Base-by-base conservation (phyloP, 2,888 invertebrate species). In the Euclidia mi region DNA sequence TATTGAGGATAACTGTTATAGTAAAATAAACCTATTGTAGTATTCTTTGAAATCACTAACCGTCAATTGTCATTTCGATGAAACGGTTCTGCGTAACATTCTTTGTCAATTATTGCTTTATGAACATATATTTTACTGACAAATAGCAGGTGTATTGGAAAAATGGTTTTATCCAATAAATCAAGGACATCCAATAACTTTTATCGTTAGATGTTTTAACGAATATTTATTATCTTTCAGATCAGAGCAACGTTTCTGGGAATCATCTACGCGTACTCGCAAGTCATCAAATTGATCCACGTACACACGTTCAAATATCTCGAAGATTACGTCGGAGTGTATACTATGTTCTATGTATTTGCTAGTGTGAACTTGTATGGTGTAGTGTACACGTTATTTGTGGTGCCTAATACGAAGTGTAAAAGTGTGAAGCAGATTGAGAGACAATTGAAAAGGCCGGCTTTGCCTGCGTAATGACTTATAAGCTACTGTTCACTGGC, bases 291-390 rank as follows among this genome's bases (percentile, higher is more conserved):
- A 52, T 73, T 94, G 0, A 32, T 67, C 0, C 93, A 92, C 63
- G 71, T 89, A 59, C 85, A 89, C 61, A 82, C 88, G 25, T 87
- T 88, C 78, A 67, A 81, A 56, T 88, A 88, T 59, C 65, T 92
- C 3, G 91, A 92, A 66, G 80, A 87, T 10, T 81, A 85, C 65
- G 67, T 91, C 32, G 92, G 93, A 0, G 61, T 89, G 0, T 89
- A 91, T 57, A 85, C 87, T 0, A 58, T 88, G 6, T 81, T 91
- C 41, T 92, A 91, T 58, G 77, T 92, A 62, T 94, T 89, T 48
- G 85, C 91, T 0, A 58, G 84, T 51, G 61, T 92, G 14, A 92
- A 91, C 78, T 56, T 93, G 34, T 86, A 83, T 51, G 91, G 87
- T 0, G 88, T 84, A 0, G 88, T 92, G 59, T 93, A 92, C 76